These are phyloP conservation scores for Helostoma temminkii DNA, from an alignment of 2,797 vertebrate species.

Conservation along the genomic window DNA sequence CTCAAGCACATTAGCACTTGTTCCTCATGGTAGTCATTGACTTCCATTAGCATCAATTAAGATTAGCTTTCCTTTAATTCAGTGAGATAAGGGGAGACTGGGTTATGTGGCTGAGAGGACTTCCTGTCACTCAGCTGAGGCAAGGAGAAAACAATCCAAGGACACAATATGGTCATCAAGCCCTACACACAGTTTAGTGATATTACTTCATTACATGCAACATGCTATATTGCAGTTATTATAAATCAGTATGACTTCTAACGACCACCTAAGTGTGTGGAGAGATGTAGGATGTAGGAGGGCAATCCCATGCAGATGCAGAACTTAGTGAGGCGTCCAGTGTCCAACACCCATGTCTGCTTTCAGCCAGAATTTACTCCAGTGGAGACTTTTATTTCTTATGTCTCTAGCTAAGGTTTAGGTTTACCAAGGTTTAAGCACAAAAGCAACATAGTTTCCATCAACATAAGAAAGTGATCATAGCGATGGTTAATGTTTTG, in stretches of 20 bases:
- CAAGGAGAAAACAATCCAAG: conserved; percentile 17
- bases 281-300: too few species aligned
- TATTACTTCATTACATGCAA: conserved; percentile 14
- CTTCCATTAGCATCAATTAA: conserved; percentile 81
- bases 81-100: conserved; percentile 36
- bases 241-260: not conserved
- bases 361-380: not conserved
- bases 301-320: too few species aligned
- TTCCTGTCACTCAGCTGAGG: conserved; percentile 38
- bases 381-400: not conserved
- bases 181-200: conserved; percentile 8
- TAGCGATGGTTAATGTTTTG: too few species aligned
- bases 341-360: not conserved
- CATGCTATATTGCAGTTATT: not conserved
- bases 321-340: too few species aligned
- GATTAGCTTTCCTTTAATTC: conserved; percentile 68
- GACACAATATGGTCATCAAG: conserved; percentile 1
- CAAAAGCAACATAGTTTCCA: too few species aligned
- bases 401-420: too few species aligned
- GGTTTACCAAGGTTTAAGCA: too few species aligned
- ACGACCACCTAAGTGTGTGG: not conserved
- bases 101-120: conserved; percentile 38
- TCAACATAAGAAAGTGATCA: too few species aligned
- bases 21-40: conserved; percentile 69
- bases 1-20: conserved; percentile 75